Base-by-base conservation (phyloP, 1,140 invertebrate species). In the Meteorus sp. region DNA sequence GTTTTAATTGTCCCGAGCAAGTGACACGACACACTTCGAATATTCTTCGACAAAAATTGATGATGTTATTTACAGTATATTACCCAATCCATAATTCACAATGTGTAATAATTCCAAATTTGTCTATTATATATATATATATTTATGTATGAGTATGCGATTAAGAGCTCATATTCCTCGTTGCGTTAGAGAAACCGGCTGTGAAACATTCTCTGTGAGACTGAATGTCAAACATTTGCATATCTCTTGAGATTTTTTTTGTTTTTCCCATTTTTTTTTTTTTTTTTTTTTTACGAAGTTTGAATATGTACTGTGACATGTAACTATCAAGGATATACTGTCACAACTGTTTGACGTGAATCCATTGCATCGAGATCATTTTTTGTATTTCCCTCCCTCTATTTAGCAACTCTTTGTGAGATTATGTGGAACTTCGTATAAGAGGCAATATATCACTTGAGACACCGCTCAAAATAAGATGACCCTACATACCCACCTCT, bases 401-500 rank as follows among this genome's bases (percentile, higher is more conserved):
- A 57, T n/a, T n/a, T 33, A 50, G 51, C 67, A 59, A 74, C 61
- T 68, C 60, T 69, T 59, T 63, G 54, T 29, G 57, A 58, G 61
- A 65, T 56, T 25, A 44, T 59, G 50, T 54, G 44, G 60, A 45
- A 56, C 43, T 22, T 27, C 22, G 31, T 37, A 55, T 9, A 45
- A 56, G 56, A n/a, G n/a, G 62, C 47, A 62, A 47, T 72, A 59
- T 80, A 87, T 94, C 90, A 97, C 87, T 97, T 98, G 75, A 97
- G 86, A 85, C 95, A 98, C 64, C 93, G 85, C 77, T 98, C 94
- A 79, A 98, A 98, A 77, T 94, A 97, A 67, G 89, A 89, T 62
- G 89, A 88, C 57, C 95, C 95, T 73, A 98, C 88, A 77, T 93
- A 93, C 39, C 95, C 95, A 50, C 95, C 96, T 60, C 92, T 85